Conservation (phyloP, 2,113 vertebrate genomes). For the Kobus ellipsiprymnus region DNA sequence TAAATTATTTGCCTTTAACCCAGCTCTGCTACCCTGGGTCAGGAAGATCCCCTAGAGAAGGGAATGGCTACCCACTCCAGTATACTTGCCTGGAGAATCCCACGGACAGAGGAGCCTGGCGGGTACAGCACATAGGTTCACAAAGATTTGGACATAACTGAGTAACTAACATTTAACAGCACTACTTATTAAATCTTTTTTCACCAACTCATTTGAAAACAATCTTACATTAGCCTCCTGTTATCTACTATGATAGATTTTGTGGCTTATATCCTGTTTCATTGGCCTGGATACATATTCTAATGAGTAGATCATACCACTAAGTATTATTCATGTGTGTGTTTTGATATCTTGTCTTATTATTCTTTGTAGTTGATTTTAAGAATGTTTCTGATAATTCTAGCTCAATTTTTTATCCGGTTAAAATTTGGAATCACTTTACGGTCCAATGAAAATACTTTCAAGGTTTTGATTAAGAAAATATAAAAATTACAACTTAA, state of each 20-base stretch:
- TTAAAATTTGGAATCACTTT: constrained; percentile 25
- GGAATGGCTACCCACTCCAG: not conserved
- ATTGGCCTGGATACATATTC: not conserved
- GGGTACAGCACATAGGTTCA: not conserved
- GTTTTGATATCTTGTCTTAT: not conserved
- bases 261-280: not conserved
- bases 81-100: not conserved
- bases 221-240: not conserved
- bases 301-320: not conserved
- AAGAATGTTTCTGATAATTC: not conserved
- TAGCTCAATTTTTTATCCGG: not conserved
- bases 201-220: not conserved
- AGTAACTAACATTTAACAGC: not conserved
- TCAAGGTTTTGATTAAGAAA: not conserved
- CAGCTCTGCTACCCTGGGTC: not conserved
- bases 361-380: constrained; percentile 1
- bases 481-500: not conserved
- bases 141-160: not conserved
- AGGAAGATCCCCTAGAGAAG: not conserved
- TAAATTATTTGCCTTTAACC: not conserved
- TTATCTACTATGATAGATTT: not conserved
- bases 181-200: not conserved
- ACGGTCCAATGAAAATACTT: constrained; percentile 10
- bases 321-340: not conserved
- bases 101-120: not conserved